phyloP scores from a whole-genome alignment of 2,888 invertebrate genomes.

The Cloeon dipterum region DNA sequence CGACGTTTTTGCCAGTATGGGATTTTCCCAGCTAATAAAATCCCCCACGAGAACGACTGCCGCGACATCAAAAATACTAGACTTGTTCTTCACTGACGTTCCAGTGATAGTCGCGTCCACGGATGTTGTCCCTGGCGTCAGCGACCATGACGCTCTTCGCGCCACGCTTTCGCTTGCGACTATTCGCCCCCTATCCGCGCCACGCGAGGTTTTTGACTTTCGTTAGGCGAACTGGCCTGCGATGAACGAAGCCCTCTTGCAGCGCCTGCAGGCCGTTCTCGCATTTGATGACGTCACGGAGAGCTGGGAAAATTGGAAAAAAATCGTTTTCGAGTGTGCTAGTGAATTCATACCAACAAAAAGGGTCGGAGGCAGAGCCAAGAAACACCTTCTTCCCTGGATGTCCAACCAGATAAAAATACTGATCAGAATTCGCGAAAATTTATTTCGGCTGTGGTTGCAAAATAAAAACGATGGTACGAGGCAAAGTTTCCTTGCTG shows the following conservation, averaged over 20 bases:
- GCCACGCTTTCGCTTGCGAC: too few relatives aligned
- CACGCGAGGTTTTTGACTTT: too few relatives aligned
- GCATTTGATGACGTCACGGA: too few relatives aligned
- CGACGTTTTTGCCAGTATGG: background rate
- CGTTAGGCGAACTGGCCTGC: background rate
- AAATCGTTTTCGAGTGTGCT: too few relatives aligned
- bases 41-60: background rate
- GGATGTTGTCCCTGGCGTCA: slow-evolving; percentile 1
- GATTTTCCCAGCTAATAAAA: too few relatives aligned
- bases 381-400: too few relatives aligned
- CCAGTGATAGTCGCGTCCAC: background rate
- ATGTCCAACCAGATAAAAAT: too few relatives aligned
- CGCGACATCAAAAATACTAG: background rate
- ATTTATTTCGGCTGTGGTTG: too few relatives aligned
- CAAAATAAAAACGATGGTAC: background rate
- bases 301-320: background rate
- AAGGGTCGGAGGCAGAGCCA: too few relatives aligned
- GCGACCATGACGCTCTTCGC: slow-evolving; percentile 2
- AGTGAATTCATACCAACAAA: background rate
- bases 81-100: background rate
- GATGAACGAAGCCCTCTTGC: too few relatives aligned
- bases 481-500: background rate
- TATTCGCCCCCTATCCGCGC: too few relatives aligned
- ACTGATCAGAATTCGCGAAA: background rate
- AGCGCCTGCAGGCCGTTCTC: too few relatives aligned